A percentile compares a stretch with the other conserved stretches of the same genome.
These are phyloP conservation scores for Drosophila baimaii DNA, from an alignment of 1,140 invertebrate species.

Conservation along the genomic window DNA sequence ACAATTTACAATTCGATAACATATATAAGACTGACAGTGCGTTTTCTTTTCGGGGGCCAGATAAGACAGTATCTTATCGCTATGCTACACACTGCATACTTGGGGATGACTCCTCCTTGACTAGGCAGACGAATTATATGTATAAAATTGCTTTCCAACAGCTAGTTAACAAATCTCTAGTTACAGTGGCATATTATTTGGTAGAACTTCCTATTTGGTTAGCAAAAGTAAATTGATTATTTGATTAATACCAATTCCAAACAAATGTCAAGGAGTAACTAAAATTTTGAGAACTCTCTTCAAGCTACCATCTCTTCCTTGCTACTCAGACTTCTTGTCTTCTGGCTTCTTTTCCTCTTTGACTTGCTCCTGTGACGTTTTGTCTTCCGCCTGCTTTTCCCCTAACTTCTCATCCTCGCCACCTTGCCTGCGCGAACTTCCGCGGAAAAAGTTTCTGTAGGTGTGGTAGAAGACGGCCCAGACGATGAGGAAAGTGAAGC, in stretches of 20 bases:
- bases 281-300: conserved; percentile 21
- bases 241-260: conserved; percentile 17
- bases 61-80: conserved; percentile 38
- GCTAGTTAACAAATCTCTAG: conserved; percentile 46
- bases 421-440: neutral
- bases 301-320: neutral
- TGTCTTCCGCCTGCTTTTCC: neutral
- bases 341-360: conserved; percentile 13
- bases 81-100: conserved; percentile 19
- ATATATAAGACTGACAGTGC: conserved; percentile 37
- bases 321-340: conserved; percentile 37
- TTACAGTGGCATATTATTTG: conserved; percentile 44
- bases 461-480: conserved; percentile 84
- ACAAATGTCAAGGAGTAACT: conserved; percentile 31
- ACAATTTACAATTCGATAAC: conserved; percentile 38
- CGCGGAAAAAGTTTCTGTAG: conserved; percentile 28
- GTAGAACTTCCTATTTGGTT: conserved; percentile 51
- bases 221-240: conserved; percentile 18
- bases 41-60: conserved; percentile 4
- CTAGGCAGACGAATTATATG: conserved; percentile 48
- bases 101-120: conserved; percentile 38
- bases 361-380: neutral
- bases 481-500: conserved; percentile 87
- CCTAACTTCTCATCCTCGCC: conserved; percentile 9
- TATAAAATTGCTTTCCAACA: conserved; percentile 15